These are phyloP conservation scores for Parelbella ahira DNA, from an alignment of 2,888 invertebrate species.

Conservation along the genomic window DNA sequence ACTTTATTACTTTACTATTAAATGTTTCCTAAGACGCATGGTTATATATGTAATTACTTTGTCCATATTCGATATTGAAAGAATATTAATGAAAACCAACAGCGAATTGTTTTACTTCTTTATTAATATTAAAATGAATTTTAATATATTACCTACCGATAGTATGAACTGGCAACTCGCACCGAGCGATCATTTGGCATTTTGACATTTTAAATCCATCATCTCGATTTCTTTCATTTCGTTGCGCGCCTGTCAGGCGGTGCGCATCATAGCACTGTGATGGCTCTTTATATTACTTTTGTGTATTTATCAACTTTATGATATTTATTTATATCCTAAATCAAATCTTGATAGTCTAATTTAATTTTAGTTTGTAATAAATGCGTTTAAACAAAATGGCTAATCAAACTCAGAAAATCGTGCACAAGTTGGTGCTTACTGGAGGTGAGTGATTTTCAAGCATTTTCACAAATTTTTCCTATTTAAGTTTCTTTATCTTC, in stretches of 20 bases:
- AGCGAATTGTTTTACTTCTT: no score
- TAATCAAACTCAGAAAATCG: constrained; percentile 82
- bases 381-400: constrained; percentile 63
- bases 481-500: not conserved
- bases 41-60: no score
- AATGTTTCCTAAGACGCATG: no score
- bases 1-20: no score
- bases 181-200: no score
- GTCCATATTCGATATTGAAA: no score
- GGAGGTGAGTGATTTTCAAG: constrained; percentile 85
- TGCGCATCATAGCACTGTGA: constrained; percentile 66
- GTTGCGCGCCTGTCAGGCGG: constrained; percentile 74
- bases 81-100: no score
- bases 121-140: no score
- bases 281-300: constrained; percentile 70
- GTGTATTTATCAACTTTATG: constrained; percentile 76
- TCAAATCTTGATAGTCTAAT: constrained; percentile 63
- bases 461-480: no score
- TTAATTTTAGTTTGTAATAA: constrained; percentile 55
- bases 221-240: constrained; percentile 51
- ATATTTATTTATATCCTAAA: constrained; percentile 70
- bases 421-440: constrained; percentile 92
- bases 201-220: no score
- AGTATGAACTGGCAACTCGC: no score
- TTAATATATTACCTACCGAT: no score